These are phyloP conservation scores for Luperina testacea DNA, from an alignment of 2,888 invertebrate species.

Conservation along the genomic window DNA sequence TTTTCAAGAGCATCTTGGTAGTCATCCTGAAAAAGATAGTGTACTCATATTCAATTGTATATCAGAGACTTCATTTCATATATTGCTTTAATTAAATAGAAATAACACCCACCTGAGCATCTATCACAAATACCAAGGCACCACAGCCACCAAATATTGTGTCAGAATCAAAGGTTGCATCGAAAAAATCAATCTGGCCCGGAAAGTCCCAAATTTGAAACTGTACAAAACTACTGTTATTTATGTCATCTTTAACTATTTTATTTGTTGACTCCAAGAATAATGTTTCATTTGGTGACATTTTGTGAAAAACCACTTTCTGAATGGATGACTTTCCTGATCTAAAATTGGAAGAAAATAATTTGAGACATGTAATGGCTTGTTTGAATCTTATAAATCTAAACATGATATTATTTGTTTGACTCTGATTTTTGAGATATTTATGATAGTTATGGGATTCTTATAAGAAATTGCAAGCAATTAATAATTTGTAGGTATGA, in stretches of 20 bases:
- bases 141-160: conserved; percentile 99
- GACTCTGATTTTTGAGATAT: not conserved
- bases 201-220: conserved; percentile 99
- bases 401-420: not conserved
- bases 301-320: conserved; percentile 99
- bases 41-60: not conserved
- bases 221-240: conserved; percentile 98
- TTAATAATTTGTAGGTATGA: not conserved
- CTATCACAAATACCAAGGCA: conserved; percentile 99
- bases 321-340: conserved; percentile 99
- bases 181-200: conserved; percentile 99
- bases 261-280: conserved; percentile 99
- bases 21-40: conserved; percentile 93
- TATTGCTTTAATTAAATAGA: not conserved
- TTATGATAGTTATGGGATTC: not conserved
- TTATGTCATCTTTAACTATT: conserved; percentile 99
- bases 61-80: not conserved
- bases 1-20: conserved; percentile 98
- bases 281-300: conserved; percentile 99
- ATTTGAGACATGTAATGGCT: not conserved
- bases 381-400: not conserved
- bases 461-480: not conserved
- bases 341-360: conserved; percentile 88
- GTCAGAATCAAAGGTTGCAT: conserved; percentile 98
- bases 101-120: conserved; percentile 93